Conservation (phyloP, 23 tunicate genomes). For the Clavelina lepadiformis region DNA sequence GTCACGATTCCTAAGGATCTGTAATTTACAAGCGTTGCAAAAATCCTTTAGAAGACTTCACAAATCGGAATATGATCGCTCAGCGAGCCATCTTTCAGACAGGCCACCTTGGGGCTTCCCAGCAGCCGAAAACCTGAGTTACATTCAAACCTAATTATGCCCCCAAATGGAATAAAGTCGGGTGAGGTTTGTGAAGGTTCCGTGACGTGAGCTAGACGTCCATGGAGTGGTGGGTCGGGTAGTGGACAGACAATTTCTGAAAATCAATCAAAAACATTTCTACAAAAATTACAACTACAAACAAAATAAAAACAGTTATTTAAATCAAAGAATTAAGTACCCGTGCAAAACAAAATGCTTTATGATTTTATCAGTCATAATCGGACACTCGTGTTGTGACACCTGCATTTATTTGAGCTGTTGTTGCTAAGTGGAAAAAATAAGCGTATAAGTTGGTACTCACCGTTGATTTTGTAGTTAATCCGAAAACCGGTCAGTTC, state of each 20-base stretch:
- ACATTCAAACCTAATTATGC: slow-evolving; percentile 51
- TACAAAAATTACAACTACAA: neutral
- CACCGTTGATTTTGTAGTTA: slow-evolving; percentile 1
- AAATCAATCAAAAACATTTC: neutral
- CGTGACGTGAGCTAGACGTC: slow-evolving; percentile 8
- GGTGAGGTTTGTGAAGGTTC: neutral
- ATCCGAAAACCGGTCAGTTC: slow-evolving; percentile 44
- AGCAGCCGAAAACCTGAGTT: slow-evolving; percentile 39
- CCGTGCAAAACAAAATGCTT: neutral
- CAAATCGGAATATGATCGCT: slow-evolving; percentile 47
- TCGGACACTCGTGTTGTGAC: neutral
- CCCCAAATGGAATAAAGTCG: slow-evolving; percentile 35
- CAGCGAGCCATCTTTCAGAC: slow-evolving; percentile 71
- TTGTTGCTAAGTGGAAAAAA: neutral
- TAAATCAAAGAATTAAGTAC: neutral
- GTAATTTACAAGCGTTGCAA: no score
- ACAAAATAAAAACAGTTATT: neutral
- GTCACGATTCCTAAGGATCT: no score
- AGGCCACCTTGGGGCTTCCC: slow-evolving; percentile 52
- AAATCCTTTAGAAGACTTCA: slow-evolving; percentile 36
- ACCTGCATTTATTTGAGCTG: neutral
- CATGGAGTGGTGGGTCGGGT: slow-evolving; percentile 39
- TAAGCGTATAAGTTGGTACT: neutral
- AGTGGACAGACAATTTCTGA: slow-evolving; percentile 21
- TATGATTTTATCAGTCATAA: neutral